Conservation (phyloP, 2,113 vertebrate species). For the Odocoileus virginianus region DNA sequence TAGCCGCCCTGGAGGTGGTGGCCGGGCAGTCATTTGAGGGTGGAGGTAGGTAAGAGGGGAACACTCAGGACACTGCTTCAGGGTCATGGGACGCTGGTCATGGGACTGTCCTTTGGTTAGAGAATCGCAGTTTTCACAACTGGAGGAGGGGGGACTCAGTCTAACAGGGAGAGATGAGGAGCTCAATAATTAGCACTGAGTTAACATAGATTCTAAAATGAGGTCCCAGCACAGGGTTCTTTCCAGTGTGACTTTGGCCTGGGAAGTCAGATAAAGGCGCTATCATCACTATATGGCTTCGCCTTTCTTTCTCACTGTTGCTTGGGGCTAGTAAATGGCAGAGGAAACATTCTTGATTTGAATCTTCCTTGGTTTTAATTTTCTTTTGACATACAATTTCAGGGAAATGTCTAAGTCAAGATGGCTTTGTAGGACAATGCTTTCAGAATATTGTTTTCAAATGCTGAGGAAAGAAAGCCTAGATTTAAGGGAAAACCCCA, state of each 20-base stretch:
- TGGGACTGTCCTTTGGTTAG: neutral
- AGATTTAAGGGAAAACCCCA: neutral
- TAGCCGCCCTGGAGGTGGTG: neutral
- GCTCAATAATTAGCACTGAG: neutral
- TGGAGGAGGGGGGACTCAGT: neutral
- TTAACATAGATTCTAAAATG: neutral
- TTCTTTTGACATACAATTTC: constrained; percentile 13
- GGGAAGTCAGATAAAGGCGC: neutral
- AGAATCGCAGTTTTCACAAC: neutral
- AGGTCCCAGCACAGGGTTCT: neutral
- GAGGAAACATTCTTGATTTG: neutral
- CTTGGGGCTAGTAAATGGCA: neutral
- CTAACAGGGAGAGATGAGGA: neutral
- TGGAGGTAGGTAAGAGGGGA: neutral
- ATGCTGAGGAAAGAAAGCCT: neutral
- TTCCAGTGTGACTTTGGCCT: neutral
- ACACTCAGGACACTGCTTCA: neutral
- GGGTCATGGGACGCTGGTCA: neutral
- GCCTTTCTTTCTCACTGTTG: neutral
- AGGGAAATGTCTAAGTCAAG: neutral
- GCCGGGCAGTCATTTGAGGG: neutral
- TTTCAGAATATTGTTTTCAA: neutral
- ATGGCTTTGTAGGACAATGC: neutral
- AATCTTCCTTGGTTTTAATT: neutral
- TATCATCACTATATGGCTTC: neutral